phyloP scores from a whole-genome alignment of 2,113 vertebrate species.

The Eulacestoma nigropectus region DNA sequence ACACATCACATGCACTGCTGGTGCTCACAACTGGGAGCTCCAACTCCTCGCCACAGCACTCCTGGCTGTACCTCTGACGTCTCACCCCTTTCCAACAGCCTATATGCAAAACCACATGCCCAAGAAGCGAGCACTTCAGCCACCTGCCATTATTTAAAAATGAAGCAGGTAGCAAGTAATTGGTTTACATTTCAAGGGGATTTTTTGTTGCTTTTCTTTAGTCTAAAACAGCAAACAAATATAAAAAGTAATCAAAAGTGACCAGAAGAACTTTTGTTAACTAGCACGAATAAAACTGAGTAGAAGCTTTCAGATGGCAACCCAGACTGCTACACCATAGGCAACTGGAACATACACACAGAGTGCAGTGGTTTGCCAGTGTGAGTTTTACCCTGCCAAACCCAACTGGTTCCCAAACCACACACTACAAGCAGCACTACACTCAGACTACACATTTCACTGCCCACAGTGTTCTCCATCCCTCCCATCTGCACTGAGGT shows the following conservation, averaged over 20 bases:
- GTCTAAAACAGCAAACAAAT: not conserved
- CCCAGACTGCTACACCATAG: not conserved
- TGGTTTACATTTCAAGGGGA: not conserved
- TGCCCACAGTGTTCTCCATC: fast-evolving
- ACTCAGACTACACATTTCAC: no score
- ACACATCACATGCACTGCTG: fast-evolving
- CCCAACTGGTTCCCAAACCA: not conserved
- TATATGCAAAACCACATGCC: fast-evolving
- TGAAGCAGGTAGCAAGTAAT: not conserved
- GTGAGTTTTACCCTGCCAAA: not conserved
- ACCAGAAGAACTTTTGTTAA: not conserved
- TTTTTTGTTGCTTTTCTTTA: not conserved
- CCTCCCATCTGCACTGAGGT: not conserved
- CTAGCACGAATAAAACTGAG: not conserved
- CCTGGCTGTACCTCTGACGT: not conserved
- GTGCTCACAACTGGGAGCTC: not conserved
- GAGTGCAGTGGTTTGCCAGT: not conserved
- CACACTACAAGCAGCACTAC: not conserved
- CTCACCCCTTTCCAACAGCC: not conserved
- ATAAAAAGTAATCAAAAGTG: not conserved
- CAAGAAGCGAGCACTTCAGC: not conserved
- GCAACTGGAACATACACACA: not conserved
- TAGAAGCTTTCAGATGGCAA: not conserved
- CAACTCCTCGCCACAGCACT: fast-evolving
- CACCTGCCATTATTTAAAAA: not conserved